Evolutionary conservation across 2,113 vertebrate genomes (phyloP), one percentile per base, ranked within the genome.

Genomic region (Poeciliopsis retropinna): DNA sequence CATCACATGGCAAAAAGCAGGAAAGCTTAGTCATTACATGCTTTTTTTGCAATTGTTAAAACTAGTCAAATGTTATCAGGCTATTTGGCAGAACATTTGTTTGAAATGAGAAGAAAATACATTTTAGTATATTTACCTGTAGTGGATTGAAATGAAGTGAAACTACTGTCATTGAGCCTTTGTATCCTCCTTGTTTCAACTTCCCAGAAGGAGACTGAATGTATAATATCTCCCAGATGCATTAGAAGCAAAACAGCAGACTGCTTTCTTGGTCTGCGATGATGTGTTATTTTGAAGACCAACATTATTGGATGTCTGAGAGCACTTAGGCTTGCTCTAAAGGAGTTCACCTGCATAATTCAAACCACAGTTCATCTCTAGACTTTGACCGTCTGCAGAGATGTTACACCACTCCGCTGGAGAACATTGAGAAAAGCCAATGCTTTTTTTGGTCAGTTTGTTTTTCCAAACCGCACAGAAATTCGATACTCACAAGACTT

Each of bases 261-360:
- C 37, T 63, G 61, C 68, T 67, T 27, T 60, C 14, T 34, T 72
- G 63, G 28, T 66, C 68, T 60, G 30, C 34, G 68, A 9, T 77
- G 87, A 88, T 82, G 85, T 85, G 67, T 60, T 73, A 69, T 80
- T 79, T 64, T 54, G 72, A 79, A 64, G 75, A 78, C 66, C 67
- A 34, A n/a, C 31, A 75, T 88, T 77, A 87, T 73, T 60, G 78
- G 64, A 80, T 74, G 70, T 85, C 85, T 76, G 72, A 86, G 76
- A 90, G 86, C 91, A 89, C 83, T 90, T 81, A 76, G 85, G 79
- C 83, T 83, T 71, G 70, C 69, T 60, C 51, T 41, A 60, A 80
- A 73, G 74, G 82, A 80, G 51, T 79, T 75, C 22, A 67, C 27
- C 57, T 88, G 76, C 81, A 86, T 87, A 80, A 85, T 85, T 83